phyloP scores from a whole-genome alignment of 2,797 vertebrate genomes.

The Mallotus villosus region DNA sequence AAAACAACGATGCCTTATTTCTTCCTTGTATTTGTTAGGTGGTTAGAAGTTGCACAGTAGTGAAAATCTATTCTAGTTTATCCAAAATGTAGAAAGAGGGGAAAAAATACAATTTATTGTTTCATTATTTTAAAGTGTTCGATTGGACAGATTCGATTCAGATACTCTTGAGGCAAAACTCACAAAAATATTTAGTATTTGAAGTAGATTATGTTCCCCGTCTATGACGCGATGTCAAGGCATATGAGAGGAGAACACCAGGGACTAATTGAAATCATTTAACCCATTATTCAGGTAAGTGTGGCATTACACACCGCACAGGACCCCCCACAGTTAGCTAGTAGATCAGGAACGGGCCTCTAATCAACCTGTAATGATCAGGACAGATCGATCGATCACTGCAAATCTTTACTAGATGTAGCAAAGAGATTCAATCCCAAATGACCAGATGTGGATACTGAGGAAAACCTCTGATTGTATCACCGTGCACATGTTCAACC shows the following conservation, averaged over 20 bases:
- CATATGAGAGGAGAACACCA: not conserved
- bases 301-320: not conserved
- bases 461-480: too few species aligned
- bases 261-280: not conserved
- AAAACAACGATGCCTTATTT: constrained; percentile 55
- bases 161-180: not conserved
- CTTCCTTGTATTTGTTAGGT: not conserved
- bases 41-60: constrained; percentile 12
- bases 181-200: not conserved
- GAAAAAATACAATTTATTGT: constrained; percentile 21
- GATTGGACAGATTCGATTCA: not conserved
- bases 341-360: not conserved
- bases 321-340: not conserved
- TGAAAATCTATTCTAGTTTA: constrained; percentile 57
- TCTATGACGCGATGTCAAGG: not conserved
- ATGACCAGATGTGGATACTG: too few species aligned
- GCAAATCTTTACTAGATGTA: too few species aligned
- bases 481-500: not conserved
- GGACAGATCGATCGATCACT: not conserved
- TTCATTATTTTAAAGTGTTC: not conserved
- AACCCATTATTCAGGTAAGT: constrained; percentile 4
- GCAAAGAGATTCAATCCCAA: too few species aligned
- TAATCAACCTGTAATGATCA: not conserved
- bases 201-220: not conserved
- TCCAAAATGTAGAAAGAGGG: constrained; percentile 51